A percentile compares a stretch with the other conserved stretches of the same genome.
These are phyloP conservation scores for Tuta absoluta DNA, from an alignment of 2,888 invertebrate genomes.

Conservation along the genomic window DNA sequence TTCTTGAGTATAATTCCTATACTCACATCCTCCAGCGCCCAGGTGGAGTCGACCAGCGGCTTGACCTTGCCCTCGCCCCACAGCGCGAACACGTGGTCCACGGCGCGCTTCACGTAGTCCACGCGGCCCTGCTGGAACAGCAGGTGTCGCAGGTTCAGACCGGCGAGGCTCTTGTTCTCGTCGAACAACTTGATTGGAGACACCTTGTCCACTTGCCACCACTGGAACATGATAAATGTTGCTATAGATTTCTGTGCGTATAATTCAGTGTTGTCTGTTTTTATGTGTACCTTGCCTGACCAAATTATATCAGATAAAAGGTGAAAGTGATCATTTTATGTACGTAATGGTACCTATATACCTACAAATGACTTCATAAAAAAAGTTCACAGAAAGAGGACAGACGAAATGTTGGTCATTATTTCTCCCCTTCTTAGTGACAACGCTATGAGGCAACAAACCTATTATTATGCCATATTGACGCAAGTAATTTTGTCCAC, in stretches of 20 bases:
- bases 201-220: conserved; percentile 97
- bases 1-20: too few relatives aligned
- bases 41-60: conserved; percentile 91
- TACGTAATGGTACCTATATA: too few relatives aligned
- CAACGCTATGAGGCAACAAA: not conserved
- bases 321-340: too few relatives aligned
- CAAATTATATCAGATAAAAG: too few relatives aligned
- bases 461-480: not conserved
- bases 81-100: conserved; percentile 86
- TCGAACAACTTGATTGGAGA: conserved; percentile 93
- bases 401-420: not conserved
- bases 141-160: conserved; percentile 91
- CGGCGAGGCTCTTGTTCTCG: conserved; percentile 92
- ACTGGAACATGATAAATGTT: conserved; percentile 75
- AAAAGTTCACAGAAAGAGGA: too few relatives aligned
- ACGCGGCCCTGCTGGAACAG: conserved; percentile 89
- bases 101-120: conserved; percentile 85
- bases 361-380: too few relatives aligned
- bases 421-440: not conserved
- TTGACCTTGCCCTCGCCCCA: conserved; percentile 90
- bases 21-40: conserved; percentile 93
- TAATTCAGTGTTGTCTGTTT: too few relatives aligned
- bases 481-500: conserved; percentile 11
- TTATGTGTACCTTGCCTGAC: too few relatives aligned
- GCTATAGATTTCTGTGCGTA: too few relatives aligned